Evolutionary conservation across 1,140 invertebrate genomes (phyloP).

Genomic region (Caerostris darwini): DNA sequence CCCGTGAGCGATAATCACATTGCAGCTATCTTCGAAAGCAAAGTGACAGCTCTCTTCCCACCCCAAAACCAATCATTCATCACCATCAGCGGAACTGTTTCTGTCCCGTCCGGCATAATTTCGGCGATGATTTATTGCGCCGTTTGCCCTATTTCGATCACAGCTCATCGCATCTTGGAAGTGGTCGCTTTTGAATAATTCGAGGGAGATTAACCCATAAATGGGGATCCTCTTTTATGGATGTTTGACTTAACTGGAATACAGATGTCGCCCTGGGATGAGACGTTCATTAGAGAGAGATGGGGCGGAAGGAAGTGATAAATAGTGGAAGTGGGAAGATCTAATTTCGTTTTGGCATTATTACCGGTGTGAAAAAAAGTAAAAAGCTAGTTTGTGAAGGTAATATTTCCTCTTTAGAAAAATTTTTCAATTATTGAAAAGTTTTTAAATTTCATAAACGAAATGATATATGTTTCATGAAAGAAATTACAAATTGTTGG

Average conservation of each 20-base stretch:
- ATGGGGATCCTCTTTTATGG: slow-evolving; percentile 20
- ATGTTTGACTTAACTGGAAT: neutral
- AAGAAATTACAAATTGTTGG: too few species aligned
- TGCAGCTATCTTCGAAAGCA: slow-evolving; percentile 28
- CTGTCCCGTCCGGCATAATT: slow-evolving; percentile 38
- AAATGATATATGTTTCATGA: too few species aligned
- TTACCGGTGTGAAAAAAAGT: too few species aligned
- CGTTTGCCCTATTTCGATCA: slow-evolving; percentile 41
- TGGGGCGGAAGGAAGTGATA: neutral
- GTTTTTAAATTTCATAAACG: too few species aligned
- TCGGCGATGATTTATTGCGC: slow-evolving; percentile 49
- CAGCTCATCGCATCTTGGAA: slow-evolving; percentile 19
- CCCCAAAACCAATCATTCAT: slow-evolving; percentile 65
- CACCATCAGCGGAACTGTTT: slow-evolving; percentile 65
- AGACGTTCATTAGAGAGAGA: neutral
- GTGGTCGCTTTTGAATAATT: neutral
- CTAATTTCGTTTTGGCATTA: too few species aligned
- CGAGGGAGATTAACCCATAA: slow-evolving; percentile 32
- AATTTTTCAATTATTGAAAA: too few species aligned
- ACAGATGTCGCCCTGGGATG: neutral
- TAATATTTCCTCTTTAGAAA: too few species aligned
- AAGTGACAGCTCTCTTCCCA: slow-evolving; percentile 55
- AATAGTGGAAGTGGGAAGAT: neutral
- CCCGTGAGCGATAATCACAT: slow-evolving; percentile 41
- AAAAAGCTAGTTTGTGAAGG: too few species aligned